Evolutionary conservation across 2,113 vertebrate genomes (phyloP).

Genomic region (Atherinomorus stipes): DNA sequence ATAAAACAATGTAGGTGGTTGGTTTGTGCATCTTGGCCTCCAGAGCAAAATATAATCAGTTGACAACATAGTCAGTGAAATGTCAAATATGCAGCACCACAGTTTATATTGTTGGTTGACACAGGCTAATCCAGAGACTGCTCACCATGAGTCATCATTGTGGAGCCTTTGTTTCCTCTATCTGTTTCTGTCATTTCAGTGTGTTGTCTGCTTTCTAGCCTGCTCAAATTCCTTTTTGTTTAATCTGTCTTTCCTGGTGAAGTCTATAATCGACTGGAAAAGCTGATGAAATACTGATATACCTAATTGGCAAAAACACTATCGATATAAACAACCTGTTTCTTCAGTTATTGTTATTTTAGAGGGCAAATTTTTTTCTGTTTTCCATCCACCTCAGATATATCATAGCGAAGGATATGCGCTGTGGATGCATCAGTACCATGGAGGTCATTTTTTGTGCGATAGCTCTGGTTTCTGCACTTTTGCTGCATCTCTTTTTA

Average conservation of each 20-base stretch:
- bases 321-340: conserved; percentile 39
- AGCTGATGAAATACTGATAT: conserved; percentile 51
- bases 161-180: conserved; percentile 63
- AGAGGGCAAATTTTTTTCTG: not conserved
- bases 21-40: not conserved
- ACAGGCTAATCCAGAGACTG: conserved; percentile 67
- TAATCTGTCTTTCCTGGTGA: conserved; percentile 42
- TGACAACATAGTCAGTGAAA: conserved; percentile 47
- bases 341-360: conserved; percentile 12
- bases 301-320: conserved; percentile 54
- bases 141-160: conserved; percentile 73
- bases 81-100: conserved; percentile 49
- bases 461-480: conserved; percentile 51
- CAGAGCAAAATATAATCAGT: conserved; percentile 26
- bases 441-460: conserved; percentile 56
- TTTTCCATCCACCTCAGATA: conserved; percentile 23
- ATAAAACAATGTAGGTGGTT: conserved; percentile 9
- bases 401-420: conserved; percentile 17
- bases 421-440: conserved; percentile 25
- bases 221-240: conserved; percentile 59
- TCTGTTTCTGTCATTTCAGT: conserved; percentile 54
- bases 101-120: conserved; percentile 64
- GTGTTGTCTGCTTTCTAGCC: conserved; percentile 56
- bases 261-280: conserved; percentile 56
- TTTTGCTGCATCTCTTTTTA: conserved; percentile 44